These are phyloP conservation scores for Lepisosteus osseus DNA, from an alignment of 2,113 vertebrate genomes.

Conservation along the genomic window DNA sequence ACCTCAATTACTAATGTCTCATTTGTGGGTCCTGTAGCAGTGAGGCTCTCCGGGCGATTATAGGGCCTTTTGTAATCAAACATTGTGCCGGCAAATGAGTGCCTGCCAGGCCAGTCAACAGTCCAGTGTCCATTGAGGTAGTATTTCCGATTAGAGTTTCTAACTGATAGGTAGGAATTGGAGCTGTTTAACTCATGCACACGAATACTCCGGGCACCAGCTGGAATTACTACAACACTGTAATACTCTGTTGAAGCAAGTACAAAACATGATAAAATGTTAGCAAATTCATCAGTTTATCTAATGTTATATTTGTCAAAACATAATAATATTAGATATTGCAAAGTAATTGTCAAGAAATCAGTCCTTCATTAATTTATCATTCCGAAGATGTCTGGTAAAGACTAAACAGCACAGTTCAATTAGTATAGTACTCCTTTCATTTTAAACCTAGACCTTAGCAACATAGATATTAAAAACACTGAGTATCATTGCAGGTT, in stretches of 20 bases:
- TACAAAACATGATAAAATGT: background rate
- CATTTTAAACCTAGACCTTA: too few relatives aligned
- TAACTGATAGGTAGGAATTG: slow-evolving; percentile 77
- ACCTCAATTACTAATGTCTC: slow-evolving; percentile 81
- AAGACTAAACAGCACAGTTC: too few relatives aligned
- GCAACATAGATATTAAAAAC: too few relatives aligned
- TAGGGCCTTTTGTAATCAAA: slow-evolving; percentile 79
- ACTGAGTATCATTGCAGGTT: too few relatives aligned
- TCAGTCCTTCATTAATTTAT: too few relatives aligned
- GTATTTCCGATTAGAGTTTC: slow-evolving; percentile 66
- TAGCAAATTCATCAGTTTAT: too few relatives aligned
- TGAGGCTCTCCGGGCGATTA: slow-evolving; percentile 74
- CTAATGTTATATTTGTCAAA: too few relatives aligned
- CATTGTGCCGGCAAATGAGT: slow-evolving; percentile 71
- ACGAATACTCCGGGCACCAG: slow-evolving; percentile 74
- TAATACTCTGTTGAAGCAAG: slow-evolving; percentile 70
- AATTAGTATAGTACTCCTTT: too few relatives aligned
- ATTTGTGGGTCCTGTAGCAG: slow-evolving; percentile 76
- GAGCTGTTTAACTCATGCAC: slow-evolving; percentile 74
- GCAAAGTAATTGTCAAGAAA: too few relatives aligned
- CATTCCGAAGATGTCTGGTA: too few relatives aligned
- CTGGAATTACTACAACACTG: slow-evolving; percentile 70
- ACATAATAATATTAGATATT: too few relatives aligned
- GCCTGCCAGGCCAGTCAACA: slow-evolving; percentile 79
- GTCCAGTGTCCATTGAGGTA: slow-evolving; percentile 82